phyloP scores from a whole-genome alignment of 1,140 invertebrate species.

The Scaptomyza montana region DNA sequence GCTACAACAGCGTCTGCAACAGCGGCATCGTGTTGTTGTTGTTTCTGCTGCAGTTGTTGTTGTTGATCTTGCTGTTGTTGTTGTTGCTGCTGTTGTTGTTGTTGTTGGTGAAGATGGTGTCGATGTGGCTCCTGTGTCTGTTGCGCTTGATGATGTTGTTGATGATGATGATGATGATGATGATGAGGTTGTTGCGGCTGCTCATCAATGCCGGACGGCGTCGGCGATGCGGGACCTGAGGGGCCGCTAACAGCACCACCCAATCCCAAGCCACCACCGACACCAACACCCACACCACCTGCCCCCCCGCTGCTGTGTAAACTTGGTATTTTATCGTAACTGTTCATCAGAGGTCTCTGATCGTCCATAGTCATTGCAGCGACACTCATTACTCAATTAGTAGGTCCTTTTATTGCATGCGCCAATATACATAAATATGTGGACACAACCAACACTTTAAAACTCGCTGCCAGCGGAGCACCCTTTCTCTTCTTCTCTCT shows the following conservation, averaged over 20 bases:
- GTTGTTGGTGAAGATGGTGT: constrained; percentile 43
- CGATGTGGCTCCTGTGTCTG: constrained; percentile 52
- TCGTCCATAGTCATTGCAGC: constrained; percentile 84
- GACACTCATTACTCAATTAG: constrained; percentile 80
- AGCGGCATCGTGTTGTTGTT: constrained; percentile 54
- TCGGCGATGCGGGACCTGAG: constrained; percentile 77
- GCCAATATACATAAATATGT: constrained; percentile 40
- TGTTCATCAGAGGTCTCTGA: constrained; percentile 83
- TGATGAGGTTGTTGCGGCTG: constrained; percentile 45
- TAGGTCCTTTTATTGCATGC: constrained; percentile 47
- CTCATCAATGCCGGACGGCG: constrained; percentile 72
- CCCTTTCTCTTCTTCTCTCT: constrained; percentile 29
- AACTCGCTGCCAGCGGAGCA: constrained; percentile 45
- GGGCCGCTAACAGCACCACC: constrained; percentile 30
- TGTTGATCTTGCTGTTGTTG: constrained; percentile 50
- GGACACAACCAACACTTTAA: constrained; percentile 27
- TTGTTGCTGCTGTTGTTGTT: constrained; percentile 57
- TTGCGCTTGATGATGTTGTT: constrained; percentile 51
- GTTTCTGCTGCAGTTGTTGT: constrained; percentile 37
- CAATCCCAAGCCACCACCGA: constrained; percentile 35
- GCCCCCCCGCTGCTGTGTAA: constrained; percentile 50
- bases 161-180: constrained; percentile 53
- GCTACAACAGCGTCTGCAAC: constrained; percentile 72
- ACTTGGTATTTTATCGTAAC: constrained; percentile 82
- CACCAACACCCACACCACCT: constrained; percentile 37